These are phyloP conservation scores for Petrocephalus sullivani DNA, from an alignment of 2,797 vertebrate species.

Conservation along the genomic window DNA sequence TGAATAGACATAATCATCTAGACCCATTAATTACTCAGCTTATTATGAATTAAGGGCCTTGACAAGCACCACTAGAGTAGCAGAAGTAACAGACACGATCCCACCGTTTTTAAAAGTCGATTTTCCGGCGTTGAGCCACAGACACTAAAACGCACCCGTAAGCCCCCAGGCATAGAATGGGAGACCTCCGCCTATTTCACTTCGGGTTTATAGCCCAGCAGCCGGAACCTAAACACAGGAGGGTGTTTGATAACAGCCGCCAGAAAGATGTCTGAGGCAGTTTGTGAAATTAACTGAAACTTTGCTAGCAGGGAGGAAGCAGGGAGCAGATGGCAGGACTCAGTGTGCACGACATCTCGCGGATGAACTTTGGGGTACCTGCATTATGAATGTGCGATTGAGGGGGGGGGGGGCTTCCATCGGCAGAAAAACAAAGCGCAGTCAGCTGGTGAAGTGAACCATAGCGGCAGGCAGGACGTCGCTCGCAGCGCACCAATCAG, in stretches of 20 bases:
- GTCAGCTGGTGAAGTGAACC: background rate
- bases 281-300: slow-evolving; percentile 57
- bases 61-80: background rate
- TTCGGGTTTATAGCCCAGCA: background rate
- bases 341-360: slow-evolving; percentile 27
- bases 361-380: slow-evolving; percentile 28
- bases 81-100: background rate
- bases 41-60: background rate
- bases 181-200: background rate
- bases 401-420: background rate
- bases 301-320: slow-evolving; percentile 50
- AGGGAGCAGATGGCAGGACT: slow-evolving; percentile 42
- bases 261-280: slow-evolving; percentile 58
- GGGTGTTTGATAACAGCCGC: slow-evolving; percentile 55
- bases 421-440: background rate
- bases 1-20: background rate
- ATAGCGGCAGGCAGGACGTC: background rate
- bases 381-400: background rate
- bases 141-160: background rate
- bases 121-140: background rate
- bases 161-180: background rate
- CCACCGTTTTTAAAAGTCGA: background rate
- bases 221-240: slow-evolving; percentile 24
- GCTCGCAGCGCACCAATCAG: background rate
- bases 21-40: background rate